phyloP scores from a whole-genome alignment of 2,113 vertebrate genomes.

The Guaruba guarouba region DNA sequence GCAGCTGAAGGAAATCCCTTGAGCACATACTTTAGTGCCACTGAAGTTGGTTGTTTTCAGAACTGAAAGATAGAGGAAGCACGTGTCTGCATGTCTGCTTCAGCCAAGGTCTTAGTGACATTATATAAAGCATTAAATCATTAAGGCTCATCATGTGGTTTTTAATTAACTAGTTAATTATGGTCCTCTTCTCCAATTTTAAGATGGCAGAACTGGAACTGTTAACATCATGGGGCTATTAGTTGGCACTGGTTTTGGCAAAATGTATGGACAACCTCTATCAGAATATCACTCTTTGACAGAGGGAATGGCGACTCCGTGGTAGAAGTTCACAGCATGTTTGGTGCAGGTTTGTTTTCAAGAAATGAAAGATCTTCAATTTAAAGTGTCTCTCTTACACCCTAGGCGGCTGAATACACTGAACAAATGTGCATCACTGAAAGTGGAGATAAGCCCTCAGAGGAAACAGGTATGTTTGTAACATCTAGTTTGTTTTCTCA shows the following conservation, averaged over 20 bases:
- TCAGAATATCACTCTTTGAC: background rate
- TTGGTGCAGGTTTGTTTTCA: background rate
- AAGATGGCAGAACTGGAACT: background rate
- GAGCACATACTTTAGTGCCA: background rate
- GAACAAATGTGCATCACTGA: slow-evolving; percentile 84
- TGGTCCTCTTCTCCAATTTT: background rate
- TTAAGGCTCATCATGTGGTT: background rate
- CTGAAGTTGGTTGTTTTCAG: background rate
- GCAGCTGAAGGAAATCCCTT: background rate
- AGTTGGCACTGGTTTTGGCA: background rate
- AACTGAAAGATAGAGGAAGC: background rate
- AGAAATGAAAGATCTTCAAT: background rate
- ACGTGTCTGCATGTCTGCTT: background rate
- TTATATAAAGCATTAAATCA: background rate
- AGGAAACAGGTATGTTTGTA: slow-evolving; percentile 76
- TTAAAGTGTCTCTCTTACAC: background rate
- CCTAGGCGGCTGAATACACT: slow-evolving; percentile 83
- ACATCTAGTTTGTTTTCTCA: background rate
- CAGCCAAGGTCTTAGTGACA: background rate
- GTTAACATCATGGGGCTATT: background rate
- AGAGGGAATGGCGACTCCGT: rapidly evolving
- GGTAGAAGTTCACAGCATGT: background rate
- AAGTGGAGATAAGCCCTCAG: slow-evolving; percentile 77
- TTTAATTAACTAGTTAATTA: background rate
- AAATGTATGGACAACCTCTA: background rate